A percentile compares a stretch with the other conserved stretches of the same genome.
Conservation (phyloP, 2,113 vertebrate species). For the Platichthys flesus region DNA sequence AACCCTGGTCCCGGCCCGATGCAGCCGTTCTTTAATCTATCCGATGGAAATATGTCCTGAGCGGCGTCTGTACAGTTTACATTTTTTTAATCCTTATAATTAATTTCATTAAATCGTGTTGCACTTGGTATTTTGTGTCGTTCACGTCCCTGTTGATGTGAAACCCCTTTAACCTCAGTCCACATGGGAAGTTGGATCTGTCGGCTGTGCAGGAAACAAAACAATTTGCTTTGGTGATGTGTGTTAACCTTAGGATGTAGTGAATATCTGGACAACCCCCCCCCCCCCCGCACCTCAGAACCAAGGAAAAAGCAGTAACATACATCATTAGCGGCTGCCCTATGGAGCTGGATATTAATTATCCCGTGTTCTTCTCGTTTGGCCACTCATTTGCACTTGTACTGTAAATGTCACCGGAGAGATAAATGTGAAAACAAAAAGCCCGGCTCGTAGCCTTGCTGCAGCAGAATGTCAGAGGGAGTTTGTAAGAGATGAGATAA, state of each 20-base stretch:
- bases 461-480: conserved; percentile 73
- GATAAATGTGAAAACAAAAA: conserved; percentile 79
- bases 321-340: conserved; percentile 74
- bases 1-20: no score
- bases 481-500: conserved; percentile 74
- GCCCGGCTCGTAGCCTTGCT: conserved; percentile 65
- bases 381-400: conserved; percentile 79
- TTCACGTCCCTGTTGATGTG: no score
- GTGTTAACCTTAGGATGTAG: no score
- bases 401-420: conserved; percentile 80
- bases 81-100: no score
- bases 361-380: conserved; percentile 73
- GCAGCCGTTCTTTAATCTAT: no score
- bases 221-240: conserved; percentile 2
- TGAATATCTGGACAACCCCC: conserved; percentile 1
- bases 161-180: no score
- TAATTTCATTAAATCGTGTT: no score
- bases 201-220: neutral
- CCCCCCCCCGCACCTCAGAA: conserved; percentile 25
- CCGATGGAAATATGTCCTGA: no score
- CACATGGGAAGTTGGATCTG: neutral
- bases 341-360: conserved; percentile 75
- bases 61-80: no score
- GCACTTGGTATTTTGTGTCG: no score
- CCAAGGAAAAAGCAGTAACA: conserved; percentile 54